phyloP scores from a whole-genome alignment of 2,888 invertebrate species.

The Macrostomum cliftonense region DNA sequence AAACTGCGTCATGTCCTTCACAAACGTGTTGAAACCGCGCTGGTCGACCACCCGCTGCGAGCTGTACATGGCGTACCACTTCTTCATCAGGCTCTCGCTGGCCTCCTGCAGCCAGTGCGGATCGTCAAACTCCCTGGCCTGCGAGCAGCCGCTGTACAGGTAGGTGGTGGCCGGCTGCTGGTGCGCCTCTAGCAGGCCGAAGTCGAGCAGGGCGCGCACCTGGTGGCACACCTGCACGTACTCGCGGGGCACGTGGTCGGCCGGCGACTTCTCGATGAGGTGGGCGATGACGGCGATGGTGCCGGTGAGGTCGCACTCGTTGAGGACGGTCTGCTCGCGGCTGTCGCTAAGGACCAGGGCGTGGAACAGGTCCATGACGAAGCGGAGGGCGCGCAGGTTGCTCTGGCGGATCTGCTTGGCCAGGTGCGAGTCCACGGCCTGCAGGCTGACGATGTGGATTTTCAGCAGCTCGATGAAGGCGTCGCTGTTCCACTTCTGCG shows the following conservation, averaged over 20 bases:
- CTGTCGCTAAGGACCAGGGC: slow-evolving; percentile 6
- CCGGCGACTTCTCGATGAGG: too few species aligned
- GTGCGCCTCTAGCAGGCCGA: slow-evolving; percentile 7
- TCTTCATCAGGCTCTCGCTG: slow-evolving; percentile 73
- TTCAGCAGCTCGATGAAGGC: slow-evolving; percentile 71
- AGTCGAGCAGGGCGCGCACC: slow-evolving; percentile 3
- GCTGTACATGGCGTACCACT: slow-evolving; percentile 82
- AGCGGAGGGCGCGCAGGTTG: slow-evolving; percentile 1
- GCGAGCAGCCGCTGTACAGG: slow-evolving; percentile 54
- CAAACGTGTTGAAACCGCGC: slow-evolving; percentile 19
- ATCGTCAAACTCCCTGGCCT: slow-evolving; percentile 71
- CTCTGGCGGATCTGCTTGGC: slow-evolving; percentile 42
- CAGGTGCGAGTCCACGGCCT: slow-evolving; percentile 59
- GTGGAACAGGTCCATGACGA: slow-evolving; percentile 6
- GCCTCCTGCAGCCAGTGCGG: slow-evolving; percentile 82
- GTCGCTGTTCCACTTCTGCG: slow-evolving; percentile 60
- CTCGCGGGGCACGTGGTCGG: too few species aligned
- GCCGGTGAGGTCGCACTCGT: slow-evolving; percentile 9
- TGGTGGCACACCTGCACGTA: not conserved
- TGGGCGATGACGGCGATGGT: too few species aligned
- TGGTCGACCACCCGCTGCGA: slow-evolving; percentile 57
- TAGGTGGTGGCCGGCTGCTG: slow-evolving; percentile 4
- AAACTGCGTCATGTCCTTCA: slow-evolving; percentile 64
- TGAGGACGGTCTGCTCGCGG: slow-evolving; percentile 10
- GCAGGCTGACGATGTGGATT: slow-evolving; percentile 58